Percentiles rank a stretch among this genome's conserved stretches.
Conservation (phyloP, 2,113 vertebrate species). For the Paramormyrops kingsleyae region DNA sequence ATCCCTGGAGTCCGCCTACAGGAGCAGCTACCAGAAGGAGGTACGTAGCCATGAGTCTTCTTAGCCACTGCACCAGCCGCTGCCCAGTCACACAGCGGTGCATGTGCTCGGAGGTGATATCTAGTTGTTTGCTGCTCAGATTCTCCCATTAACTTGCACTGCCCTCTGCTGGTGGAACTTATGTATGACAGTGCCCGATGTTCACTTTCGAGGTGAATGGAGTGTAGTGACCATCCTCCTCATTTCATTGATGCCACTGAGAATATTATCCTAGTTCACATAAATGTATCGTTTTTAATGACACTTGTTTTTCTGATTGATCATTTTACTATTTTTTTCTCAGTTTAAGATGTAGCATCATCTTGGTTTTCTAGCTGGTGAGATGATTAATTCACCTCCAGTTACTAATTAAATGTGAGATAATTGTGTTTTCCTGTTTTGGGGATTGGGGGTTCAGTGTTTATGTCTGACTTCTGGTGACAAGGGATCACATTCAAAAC, state of each 20-base stretch:
- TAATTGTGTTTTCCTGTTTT: not conserved
- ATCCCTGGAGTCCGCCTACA: slow-evolving; percentile 79
- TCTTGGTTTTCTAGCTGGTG: not conserved
- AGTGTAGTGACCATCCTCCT: not conserved
- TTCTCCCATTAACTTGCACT: not conserved
- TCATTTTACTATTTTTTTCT: not conserved
- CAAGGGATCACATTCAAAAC: not conserved
- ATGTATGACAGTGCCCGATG: slow-evolving; percentile 29
- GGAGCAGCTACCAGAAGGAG: slow-evolving; percentile 89
- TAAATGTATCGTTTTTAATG: not conserved
- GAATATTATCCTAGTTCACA: not conserved
- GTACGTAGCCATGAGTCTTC: slow-evolving; percentile 42
- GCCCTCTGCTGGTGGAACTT: slow-evolving; percentile 45
- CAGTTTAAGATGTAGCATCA: not conserved
- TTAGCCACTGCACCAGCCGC: not conserved
- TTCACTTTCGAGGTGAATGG: not conserved
- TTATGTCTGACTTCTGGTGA: not conserved
- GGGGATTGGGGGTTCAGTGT: not conserved
- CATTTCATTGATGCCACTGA: not conserved
- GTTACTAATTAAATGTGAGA: not conserved
- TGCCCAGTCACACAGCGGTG: not conserved
- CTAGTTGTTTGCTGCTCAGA: not conserved
- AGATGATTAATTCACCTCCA: not conserved
- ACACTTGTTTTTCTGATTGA: not conserved
- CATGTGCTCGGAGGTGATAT: not conserved